Percentiles rank a stretch among this genome's conserved stretches.
Conservation (phyloP, 2,797 vertebrate genomes). For the Tolypeutes matacus region DNA sequence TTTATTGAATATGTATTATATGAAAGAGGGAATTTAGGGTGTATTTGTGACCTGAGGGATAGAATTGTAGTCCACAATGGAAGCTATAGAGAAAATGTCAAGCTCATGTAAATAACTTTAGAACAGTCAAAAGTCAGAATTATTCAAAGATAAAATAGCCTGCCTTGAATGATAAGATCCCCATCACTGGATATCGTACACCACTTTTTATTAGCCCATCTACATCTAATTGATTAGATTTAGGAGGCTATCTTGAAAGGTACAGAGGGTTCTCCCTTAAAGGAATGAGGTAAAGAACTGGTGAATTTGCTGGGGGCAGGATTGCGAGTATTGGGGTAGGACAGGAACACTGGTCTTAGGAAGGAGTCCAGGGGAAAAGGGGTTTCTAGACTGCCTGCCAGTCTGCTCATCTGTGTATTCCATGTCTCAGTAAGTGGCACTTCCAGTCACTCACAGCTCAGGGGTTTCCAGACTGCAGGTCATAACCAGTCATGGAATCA, state of each 20-base stretch:
- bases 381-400: not conserved
- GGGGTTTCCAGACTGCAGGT: not conserved
- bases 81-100: not conserved
- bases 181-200: not conserved
- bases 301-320: not conserved
- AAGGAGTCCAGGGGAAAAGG: not conserved
- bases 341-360: not conserved
- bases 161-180: not conserved
- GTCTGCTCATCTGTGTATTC: not conserved
- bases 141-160: not conserved
- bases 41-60: not conserved
- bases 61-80: not conserved
- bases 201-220: not conserved
- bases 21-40: not conserved
- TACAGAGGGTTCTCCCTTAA: not conserved
- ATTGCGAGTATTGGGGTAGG: not conserved
- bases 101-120: not conserved
- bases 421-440: fast-evolving
- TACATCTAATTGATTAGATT: fast-evolving
- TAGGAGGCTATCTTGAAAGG: not conserved
- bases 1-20: not conserved
- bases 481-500: not conserved
- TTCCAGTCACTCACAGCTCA: not conserved
- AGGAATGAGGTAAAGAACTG: not conserved
- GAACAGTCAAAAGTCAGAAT: not conserved